Conservation (phyloP, 2,888 invertebrate genomes). For the Folsomia candida region DNA sequence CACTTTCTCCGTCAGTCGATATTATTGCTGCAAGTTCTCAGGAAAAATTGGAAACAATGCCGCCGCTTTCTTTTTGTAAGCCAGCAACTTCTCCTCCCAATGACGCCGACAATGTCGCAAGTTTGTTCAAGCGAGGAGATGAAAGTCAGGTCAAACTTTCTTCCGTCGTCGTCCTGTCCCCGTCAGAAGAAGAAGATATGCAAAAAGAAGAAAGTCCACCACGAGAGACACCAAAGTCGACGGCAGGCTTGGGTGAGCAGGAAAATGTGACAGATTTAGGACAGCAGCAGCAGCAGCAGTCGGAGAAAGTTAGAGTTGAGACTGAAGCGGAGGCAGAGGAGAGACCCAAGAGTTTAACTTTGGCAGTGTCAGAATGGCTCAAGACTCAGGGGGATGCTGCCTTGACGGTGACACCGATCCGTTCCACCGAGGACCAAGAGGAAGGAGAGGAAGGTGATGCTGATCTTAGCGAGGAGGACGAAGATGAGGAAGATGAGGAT, state of each 20-base stretch:
- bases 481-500: slow-evolving; percentile 27
- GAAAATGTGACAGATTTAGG: slow-evolving; percentile 11
- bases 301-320: background rate
- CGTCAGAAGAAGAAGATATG: background rate
- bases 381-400: slow-evolving; percentile 50
- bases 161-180: background rate
- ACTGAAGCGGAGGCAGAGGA: background rate
- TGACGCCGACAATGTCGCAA: slow-evolving; percentile 11
- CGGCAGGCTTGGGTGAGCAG: background rate
- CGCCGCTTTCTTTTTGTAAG: background rate
- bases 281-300: no score
- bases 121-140: background rate
- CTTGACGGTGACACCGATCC: slow-evolving; percentile 31
- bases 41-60: background rate
- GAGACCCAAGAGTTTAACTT: slow-evolving; percentile 49
- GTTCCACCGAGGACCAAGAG: slow-evolving; percentile 24
- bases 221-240: no score
- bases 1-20: background rate
- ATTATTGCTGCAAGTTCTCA: background rate
- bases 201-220: background rate
- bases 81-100: background rate
- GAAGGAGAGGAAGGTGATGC: slow-evolving; percentile 27
- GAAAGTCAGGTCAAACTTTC: background rate
- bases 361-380: slow-evolving; percentile 50
- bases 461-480: slow-evolving; percentile 18